A percentile compares a stretch with the other conserved stretches of the same genome.
phyloP scores from a whole-genome alignment of 1,140 invertebrate species.

The Oryctes rhinoceros region DNA sequence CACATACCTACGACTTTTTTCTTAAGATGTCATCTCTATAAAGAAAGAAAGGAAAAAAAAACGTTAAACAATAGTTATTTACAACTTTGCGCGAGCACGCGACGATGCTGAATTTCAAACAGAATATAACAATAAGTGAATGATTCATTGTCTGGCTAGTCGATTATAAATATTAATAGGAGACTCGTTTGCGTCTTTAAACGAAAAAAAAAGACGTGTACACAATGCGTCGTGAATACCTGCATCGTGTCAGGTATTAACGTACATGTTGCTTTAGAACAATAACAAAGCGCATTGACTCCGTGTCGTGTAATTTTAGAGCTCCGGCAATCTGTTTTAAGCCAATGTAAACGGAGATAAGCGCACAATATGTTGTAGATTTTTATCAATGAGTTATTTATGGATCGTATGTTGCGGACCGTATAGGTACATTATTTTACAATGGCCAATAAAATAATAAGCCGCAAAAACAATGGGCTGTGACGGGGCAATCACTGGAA shows the following conservation, averaged over 20 bases:
- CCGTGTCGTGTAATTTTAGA: conserved; percentile 23
- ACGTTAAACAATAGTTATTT: conserved; percentile 27
- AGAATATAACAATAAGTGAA: conserved; percentile 27
- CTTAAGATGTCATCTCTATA: background rate
- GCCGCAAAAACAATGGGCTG: background rate
- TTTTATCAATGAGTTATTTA: conserved; percentile 12
- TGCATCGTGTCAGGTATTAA: background rate
- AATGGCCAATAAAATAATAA: conserved; percentile 6
- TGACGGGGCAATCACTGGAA: background rate
- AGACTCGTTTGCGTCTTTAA: conserved; percentile 29
- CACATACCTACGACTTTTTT: background rate
- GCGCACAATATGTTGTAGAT: conserved; percentile 10
- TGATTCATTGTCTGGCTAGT: conserved; percentile 28
- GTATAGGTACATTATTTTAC: background rate
- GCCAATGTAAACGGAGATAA: conserved; percentile 8
- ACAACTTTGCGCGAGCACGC: background rate
- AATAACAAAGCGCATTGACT: conserved; percentile 26
- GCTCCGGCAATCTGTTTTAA: background rate
- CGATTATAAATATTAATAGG: conserved; percentile 38
- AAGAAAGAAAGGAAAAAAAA: background rate
- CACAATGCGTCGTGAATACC: conserved; percentile 28
- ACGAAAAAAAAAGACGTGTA: conserved; percentile 23
- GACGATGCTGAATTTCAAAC: conserved; percentile 16
- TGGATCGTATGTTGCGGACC: background rate
- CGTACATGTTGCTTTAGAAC: background rate